A percentile compares a stretch with the other conserved stretches of the same genome.
These are phyloP conservation scores for Drosophila nikananu DNA, from an alignment of 1,140 invertebrate species.

Conservation along the genomic window DNA sequence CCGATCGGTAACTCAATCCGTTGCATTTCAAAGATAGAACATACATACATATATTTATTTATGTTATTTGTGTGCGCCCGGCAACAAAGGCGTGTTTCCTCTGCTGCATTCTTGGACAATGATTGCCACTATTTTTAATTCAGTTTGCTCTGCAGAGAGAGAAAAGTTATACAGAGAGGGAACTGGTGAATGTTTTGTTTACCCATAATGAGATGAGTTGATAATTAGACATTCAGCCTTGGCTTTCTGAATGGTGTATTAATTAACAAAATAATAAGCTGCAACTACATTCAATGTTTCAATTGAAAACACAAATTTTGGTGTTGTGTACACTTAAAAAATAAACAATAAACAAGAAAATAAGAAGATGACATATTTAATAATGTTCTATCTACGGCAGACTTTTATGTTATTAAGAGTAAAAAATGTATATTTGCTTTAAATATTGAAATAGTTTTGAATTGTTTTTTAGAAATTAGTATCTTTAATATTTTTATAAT, in stretches of 20 bases:
- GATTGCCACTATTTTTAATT: slow-evolving; percentile 69
- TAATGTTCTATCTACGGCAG: neutral
- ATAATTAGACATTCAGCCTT: neutral
- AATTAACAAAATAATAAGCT: slow-evolving; percentile 9
- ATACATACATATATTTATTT: slow-evolving; percentile 11
- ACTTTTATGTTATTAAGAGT: neutral
- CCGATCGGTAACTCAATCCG: slow-evolving; percentile 38
- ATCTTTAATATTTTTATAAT: neutral
- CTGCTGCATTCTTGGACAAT: slow-evolving; percentile 58
- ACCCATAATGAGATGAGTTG: neutral
- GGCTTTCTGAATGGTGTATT: slow-evolving; percentile 1
- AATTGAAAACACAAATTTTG: neutral
- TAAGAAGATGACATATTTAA: neutral
- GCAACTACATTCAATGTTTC: neutral
- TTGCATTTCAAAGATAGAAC: slow-evolving; percentile 34
- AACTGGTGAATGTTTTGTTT: neutral
- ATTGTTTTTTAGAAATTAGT: neutral
- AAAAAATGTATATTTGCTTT: neutral
- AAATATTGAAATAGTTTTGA: neutral
- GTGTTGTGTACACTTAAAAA: neutral
- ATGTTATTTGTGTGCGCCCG: slow-evolving; percentile 18
- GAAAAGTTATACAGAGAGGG: neutral
- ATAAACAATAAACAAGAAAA: neutral
- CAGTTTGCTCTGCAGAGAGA: slow-evolving; percentile 9
- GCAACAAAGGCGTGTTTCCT: slow-evolving; percentile 52